These are phyloP conservation scores for Periophthalmus magnuspinnatus DNA, from an alignment of 2,797 vertebrate genomes.

Conservation along the genomic window DNA sequence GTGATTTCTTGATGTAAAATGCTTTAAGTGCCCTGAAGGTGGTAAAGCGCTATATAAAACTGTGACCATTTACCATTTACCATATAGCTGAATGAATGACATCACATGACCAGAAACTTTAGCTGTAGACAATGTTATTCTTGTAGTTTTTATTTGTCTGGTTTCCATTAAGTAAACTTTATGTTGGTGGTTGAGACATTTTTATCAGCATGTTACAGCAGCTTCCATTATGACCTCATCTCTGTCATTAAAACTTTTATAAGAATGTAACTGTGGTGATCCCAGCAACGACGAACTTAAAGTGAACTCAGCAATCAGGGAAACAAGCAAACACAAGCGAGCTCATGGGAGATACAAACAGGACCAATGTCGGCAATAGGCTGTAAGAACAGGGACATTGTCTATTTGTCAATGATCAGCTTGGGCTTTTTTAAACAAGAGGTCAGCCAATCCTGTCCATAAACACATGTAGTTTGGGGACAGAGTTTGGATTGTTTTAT, in stretches of 20 bases:
- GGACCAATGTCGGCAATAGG: neutral
- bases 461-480: too few species aligned
- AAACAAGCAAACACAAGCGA: constrained; percentile 16
- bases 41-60: too few species aligned
- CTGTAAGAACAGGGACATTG: too few species aligned
- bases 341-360: neutral
- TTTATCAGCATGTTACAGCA: constrained; percentile 18
- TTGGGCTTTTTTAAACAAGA: too few species aligned
- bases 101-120: neutral
- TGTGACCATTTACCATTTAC: too few species aligned
- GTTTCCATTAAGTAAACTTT: constrained; percentile 22
- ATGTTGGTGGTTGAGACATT: constrained; percentile 16
- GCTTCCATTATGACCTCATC: constrained; percentile 34
- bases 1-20: too few species aligned
- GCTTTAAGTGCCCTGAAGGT: too few species aligned
- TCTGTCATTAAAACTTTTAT: constrained; percentile 47
- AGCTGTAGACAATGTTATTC: constrained; percentile 1
- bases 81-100: neutral
- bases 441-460: too few species aligned
- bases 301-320: constrained; percentile 22
- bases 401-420: too few species aligned
- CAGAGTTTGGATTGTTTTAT: too few species aligned
- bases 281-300: constrained; percentile 35
- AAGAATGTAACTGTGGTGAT: constrained; percentile 28
- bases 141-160: constrained; percentile 19